Base-by-base conservation (phyloP, 2,888 invertebrate species). In the Axea sp. region DNA sequence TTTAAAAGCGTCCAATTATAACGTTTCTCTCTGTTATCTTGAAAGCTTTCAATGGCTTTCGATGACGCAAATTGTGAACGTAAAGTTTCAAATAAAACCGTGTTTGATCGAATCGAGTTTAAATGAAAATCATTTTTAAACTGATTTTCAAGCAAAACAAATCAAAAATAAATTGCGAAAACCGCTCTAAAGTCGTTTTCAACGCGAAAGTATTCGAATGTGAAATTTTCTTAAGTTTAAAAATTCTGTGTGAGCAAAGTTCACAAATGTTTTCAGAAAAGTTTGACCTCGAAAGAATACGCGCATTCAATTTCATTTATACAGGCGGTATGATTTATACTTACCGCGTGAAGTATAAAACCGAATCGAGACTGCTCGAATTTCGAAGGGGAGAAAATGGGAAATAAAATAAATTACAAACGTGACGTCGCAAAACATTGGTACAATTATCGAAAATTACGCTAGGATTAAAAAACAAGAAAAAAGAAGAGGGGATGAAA, bases 281-380 rank as follows among this genome's bases (percentile, higher is more conserved):
- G n/a, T n/a, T n/a, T n/a, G n/a, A n/a, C n/a, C n/a, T n/a, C n/a
- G n/a, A n/a, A n/a, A n/a, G n/a, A 51, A 35, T 24, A 15, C 15
- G 17, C 39, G 30, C 15, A 30, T 28, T 17, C 39, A 39, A 30
- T 39, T 12, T 8, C 41, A 8, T 41, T 57, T 31, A 41, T 41
- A 31, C 14, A 41, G 8, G 14, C 7, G 8, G 12, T 33, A 49
- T 33, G 11, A 6, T 33, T 33, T 14, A 47, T 62, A 51, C 51
- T 51, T 62, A 62, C 51, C 62, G 14, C 39, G 28, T 51, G 15
- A 24, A 49, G 31, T 43, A 31, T 24, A 43, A 55, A 57, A 33
- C 24, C 15, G 24, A 53, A 35, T 51, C 33, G 35, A 22, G 6
- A 35, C 51, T 24, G 22, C 17, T 30, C 26, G 9, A 37, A n/a